phyloP scores from a whole-genome alignment of 1,140 invertebrate genomes.

The Lerema accius region DNA sequence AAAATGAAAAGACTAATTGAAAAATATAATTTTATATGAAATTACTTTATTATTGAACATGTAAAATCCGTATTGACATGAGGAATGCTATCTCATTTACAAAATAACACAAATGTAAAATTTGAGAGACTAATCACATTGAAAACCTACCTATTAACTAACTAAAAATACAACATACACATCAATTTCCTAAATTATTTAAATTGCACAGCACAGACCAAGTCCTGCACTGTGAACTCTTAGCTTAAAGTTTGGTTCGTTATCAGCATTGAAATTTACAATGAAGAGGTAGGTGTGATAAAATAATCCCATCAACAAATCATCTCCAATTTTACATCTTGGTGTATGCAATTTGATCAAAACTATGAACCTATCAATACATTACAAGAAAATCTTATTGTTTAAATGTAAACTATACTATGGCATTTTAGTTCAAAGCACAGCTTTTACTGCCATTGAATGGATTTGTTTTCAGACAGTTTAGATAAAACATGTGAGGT shows the following conservation, averaged over 20 bases:
- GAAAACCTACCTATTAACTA: conserved; percentile 83
- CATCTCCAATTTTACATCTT: conserved; percentile 80
- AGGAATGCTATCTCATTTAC: conserved; percentile 83
- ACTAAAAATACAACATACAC: conserved; percentile 84
- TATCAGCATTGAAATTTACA: conserved; percentile 83
- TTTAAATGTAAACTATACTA: conserved; percentile 61
- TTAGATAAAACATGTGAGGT: conserved; percentile 72
- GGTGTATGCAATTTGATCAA: conserved; percentile 70
- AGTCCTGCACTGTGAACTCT: conserved; percentile 58
- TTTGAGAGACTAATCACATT: conserved; percentile 83
- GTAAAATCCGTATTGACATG: conserved; percentile 83
- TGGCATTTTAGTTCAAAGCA: conserved; percentile 69
- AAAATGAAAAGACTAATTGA: conserved; percentile 57
- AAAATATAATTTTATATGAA: conserved; percentile 81
- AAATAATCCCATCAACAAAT: conserved; percentile 70
- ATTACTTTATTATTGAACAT: conserved; percentile 84
- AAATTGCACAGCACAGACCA: conserved; percentile 61
- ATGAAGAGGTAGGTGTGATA: conserved; percentile 82
- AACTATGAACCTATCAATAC: conserved; percentile 58
- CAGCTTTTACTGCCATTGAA: conserved; percentile 61
- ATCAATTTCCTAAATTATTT: conserved; percentile 82
- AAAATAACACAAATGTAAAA: conserved; percentile 83
- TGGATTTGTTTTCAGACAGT: conserved; percentile 57
- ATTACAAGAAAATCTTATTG: conserved; percentile 39
- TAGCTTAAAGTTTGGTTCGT: conserved; percentile 80